Evolutionary conservation across 2,797 vertebrate species (phyloP).

Genomic region (Myiothlypis coronata): DNA sequence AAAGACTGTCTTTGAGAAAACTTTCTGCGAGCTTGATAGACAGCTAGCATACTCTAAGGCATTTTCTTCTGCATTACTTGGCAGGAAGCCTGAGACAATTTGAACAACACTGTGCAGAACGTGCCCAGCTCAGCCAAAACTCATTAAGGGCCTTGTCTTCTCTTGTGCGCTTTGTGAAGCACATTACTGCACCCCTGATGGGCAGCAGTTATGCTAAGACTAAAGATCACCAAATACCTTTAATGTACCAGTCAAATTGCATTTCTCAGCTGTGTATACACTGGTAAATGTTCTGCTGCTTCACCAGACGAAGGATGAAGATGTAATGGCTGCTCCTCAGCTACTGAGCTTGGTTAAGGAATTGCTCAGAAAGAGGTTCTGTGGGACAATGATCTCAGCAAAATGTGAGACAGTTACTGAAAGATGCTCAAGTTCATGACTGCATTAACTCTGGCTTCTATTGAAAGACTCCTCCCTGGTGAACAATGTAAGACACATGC

Average conservation of each 20-base stretch:
- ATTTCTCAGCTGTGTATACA: constrained; percentile 60
- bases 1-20: constrained; percentile 52
- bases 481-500: background rate
- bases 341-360: constrained; percentile 28
- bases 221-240: constrained; percentile 67
- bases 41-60: constrained; percentile 54
- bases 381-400: background rate
- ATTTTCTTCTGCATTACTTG: constrained; percentile 68
- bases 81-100: constrained; percentile 68
- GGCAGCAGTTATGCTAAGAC: constrained; percentile 69
- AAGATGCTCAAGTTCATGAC: background rate
- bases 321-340: constrained; percentile 45
- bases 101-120: constrained; percentile 66
- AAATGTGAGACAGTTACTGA: background rate
- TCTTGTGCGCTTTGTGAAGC: constrained; percentile 60
- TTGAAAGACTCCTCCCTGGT: background rate
- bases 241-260: constrained; percentile 70
- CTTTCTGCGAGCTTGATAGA: constrained; percentile 43
- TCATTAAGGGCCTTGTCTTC: constrained; percentile 74
- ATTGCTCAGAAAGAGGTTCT: constrained; percentile 2
- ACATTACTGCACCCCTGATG: constrained; percentile 68
- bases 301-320: constrained; percentile 54
- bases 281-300: constrained; percentile 40
- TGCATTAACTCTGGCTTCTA: background rate
- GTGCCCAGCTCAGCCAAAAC: constrained; percentile 64